Conservation (phyloP, 2,888 invertebrate genomes). For the Rugalucina vietnamica region DNA sequence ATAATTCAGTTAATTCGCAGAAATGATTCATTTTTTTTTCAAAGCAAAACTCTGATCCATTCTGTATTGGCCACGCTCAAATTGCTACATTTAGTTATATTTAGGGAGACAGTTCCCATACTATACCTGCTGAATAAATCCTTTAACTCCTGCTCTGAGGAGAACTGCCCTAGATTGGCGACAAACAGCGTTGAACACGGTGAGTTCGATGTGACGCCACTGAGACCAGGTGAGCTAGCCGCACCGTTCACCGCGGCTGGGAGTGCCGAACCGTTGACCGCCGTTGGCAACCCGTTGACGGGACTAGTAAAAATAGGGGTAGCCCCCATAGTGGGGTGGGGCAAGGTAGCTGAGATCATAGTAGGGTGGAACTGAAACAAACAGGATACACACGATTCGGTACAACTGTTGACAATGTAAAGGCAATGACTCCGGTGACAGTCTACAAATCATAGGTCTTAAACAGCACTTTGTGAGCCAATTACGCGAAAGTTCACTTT, state of each 20-base stretch:
- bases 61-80: too few relatives aligned
- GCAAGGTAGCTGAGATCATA: conserved; percentile 72
- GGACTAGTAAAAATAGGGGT: conserved; percentile 96
- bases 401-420: too few relatives aligned
- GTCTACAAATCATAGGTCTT: too few relatives aligned
- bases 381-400: too few relatives aligned
- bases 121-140: conserved; percentile 99
- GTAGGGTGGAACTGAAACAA: conserved; percentile 68
- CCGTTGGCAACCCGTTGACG: conserved; percentile 85
- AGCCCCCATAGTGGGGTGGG: conserved; percentile 86
- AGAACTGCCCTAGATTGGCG: conserved; percentile 98
- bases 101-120: too few relatives aligned
- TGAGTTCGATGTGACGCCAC: conserved; percentile 86
- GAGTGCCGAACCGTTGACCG: conserved; percentile 53
- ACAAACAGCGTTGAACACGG: conserved; percentile 99
- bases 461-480: too few relatives aligned
- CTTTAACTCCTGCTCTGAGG: conserved; percentile 99
- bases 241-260: conserved; percentile 55
- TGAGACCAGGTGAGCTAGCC: conserved; percentile 55
- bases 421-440: too few relatives aligned
- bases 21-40: too few relatives aligned
- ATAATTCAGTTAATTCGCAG: too few relatives aligned
- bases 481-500: too few relatives aligned
- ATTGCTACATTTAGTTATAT: too few relatives aligned
- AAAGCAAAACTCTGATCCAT: too few relatives aligned